Evolutionary conservation across 2,113 vertebrate genomes (phyloP).

Genomic region (Nothocercus nigrocapillus): DNA sequence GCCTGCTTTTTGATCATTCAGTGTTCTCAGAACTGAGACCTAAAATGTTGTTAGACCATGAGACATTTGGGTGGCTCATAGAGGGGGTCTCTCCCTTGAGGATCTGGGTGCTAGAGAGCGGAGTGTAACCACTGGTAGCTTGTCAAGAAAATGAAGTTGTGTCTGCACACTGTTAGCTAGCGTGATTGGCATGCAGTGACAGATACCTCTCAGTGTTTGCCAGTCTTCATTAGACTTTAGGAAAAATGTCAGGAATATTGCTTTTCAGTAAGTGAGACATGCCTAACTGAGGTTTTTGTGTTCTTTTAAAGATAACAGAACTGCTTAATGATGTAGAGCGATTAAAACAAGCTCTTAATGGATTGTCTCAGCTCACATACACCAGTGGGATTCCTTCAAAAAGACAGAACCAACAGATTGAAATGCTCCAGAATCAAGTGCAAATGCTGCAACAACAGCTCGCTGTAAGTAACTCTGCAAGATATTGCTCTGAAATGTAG

Average conservation of each 20-base stretch:
- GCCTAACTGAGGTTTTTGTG: not conserved
- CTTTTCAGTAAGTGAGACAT: not conserved
- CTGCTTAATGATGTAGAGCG: conserved; percentile 92
- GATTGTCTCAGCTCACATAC: conserved; percentile 91
- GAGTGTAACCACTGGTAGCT: not conserved
- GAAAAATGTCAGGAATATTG: not conserved
- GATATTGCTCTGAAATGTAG: not conserved
- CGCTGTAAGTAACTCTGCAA: conserved; percentile 83
- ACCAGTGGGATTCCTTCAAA: conserved; percentile 84
- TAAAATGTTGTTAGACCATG: not conserved
- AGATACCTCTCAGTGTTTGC: not conserved
- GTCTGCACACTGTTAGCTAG: not conserved
- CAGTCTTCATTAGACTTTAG: not conserved
- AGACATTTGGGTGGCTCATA: fast-evolving
- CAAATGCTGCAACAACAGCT: conserved; percentile 93
- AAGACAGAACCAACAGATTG: conserved; percentile 88
- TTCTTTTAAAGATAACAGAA: conserved; percentile 87
- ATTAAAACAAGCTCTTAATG: conserved; percentile 91
- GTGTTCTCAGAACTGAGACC: not conserved
- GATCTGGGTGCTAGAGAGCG: not conserved
- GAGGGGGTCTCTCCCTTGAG: not conserved
- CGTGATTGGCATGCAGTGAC: not conserved
- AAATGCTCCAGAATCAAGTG: conserved; percentile 89
- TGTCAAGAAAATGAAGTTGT: not conserved
- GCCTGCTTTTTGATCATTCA: not conserved